Evolutionary conservation across 1,140 invertebrate species (phyloP).

Genomic region (Pomacea maculata): DNA sequence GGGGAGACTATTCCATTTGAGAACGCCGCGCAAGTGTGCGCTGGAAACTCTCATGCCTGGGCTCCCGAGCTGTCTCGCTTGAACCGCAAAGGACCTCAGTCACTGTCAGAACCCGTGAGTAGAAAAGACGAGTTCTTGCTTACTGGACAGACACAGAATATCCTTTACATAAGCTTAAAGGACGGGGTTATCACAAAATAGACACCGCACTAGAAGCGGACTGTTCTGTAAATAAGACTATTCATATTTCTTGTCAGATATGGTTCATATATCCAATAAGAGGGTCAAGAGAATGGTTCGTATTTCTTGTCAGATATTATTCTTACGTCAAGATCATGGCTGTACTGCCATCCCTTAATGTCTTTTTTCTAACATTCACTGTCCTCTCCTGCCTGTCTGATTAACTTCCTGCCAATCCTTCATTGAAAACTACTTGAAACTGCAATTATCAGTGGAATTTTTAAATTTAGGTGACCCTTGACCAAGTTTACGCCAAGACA

Average conservation of each 20-base stretch:
- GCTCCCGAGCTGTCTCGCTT: conserved; percentile 31
- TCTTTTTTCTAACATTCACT: not conserved
- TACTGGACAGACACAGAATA: too few relatives aligned
- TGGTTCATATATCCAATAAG: too few relatives aligned
- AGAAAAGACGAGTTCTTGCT: not conserved
- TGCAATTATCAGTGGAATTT: not conserved
- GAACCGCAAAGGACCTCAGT: conserved; percentile 7
- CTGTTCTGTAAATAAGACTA: too few relatives aligned
- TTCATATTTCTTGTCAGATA: too few relatives aligned
- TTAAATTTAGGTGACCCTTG: conserved; percentile 23
- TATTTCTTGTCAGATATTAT: too few relatives aligned
- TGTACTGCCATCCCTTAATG: not conserved
- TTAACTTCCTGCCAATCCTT: too few relatives aligned
- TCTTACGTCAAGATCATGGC: not conserved
- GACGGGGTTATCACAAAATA: too few relatives aligned
- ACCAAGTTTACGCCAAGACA: conserved; percentile 33
- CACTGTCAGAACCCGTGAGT: conserved; percentile 23
- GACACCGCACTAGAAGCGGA: too few relatives aligned
- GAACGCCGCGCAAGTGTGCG: conserved; percentile 14
- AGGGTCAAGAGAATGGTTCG: too few relatives aligned
- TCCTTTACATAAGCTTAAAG: too few relatives aligned
- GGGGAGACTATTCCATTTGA: conserved; percentile 5
- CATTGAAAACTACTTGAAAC: too few relatives aligned
- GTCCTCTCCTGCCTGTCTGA: too few relatives aligned
- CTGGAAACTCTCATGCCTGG: conserved; percentile 35